These are phyloP conservation scores for Steinernema carpocapsae DNA, from an alignment of 2,888 invertebrate species.

Conservation along the genomic window DNA sequence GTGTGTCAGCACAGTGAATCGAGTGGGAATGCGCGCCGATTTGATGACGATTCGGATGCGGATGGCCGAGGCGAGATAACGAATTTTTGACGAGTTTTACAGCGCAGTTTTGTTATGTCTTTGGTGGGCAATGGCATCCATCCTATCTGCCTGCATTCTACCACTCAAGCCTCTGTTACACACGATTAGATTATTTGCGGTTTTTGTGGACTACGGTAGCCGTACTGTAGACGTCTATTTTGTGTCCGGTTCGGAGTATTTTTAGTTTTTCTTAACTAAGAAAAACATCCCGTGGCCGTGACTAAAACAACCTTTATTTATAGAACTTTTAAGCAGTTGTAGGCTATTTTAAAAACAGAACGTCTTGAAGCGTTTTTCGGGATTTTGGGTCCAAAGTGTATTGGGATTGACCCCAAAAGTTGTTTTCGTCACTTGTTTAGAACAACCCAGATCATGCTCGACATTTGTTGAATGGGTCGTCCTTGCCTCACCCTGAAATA, in stretches of 20 bases:
- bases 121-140: background rate
- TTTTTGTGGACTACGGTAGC: slow-evolving; percentile 9
- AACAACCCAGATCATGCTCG: background rate
- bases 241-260: background rate
- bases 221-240: background rate
- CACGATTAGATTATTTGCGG: background rate
- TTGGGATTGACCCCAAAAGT: too few species aligned
- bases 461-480: background rate
- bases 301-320: too few species aligned
- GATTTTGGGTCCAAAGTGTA: too few species aligned
- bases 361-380: too few species aligned
- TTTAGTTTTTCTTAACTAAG: too few species aligned
- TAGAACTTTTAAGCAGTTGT: too few species aligned
- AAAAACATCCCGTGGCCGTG: too few species aligned
- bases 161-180: background rate
- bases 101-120: slow-evolving; percentile 21
- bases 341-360: too few species aligned
- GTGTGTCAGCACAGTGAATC: background rate
- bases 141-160: too few species aligned
- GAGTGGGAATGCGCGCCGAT: background rate
- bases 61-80: slow-evolving; percentile 25
- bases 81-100: slow-evolving; percentile 29
- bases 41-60: background rate
- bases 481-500: background rate
- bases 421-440: background rate